Evolutionary conservation across 2,113 vertebrate genomes (phyloP), one percentile per base, ranked within the genome.

Genomic region (Trogon melanurus): DNA sequence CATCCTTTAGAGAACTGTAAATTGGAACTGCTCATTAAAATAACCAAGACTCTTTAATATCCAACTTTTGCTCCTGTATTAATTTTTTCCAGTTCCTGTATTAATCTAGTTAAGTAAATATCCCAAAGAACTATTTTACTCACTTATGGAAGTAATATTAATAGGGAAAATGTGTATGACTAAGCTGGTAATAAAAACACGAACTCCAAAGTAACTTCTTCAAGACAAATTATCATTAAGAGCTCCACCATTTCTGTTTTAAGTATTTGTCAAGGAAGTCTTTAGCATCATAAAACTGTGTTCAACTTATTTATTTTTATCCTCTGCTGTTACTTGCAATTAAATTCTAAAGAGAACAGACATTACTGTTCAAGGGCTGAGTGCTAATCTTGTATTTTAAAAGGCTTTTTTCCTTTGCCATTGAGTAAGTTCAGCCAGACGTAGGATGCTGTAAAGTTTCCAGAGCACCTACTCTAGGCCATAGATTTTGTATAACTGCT

Each of bases 271-370:
- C 67, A 89, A 88, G 81, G 81, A 82, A 93, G 81, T 36, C 41
- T 96, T 95, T 72, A 92, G 80, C 81, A 58, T 84, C 74, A 48
- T 89, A 58, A 86, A 91, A 84, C 58, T 87, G 83, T 84, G 38
- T 79, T 95, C 57, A 94, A 85, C 71, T 87, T 94, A 93, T 93
- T 93, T 96, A 78, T 91, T 94, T 96, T 89, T 92, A 96, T 83
- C 54, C n/a, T 90, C 44, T 91, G 60, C 72, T 93, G 57, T 85
- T 89, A 90, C 80, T 81, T 95, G 81, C 54, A 88, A 69, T 86
- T 95, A 91, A 83, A 79, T 76, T 86, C 89, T 89, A 78, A 93
- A 89, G 79, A 84, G 85, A 93, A 86, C 82, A 94, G 85, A 89
- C n/a, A 0, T 91, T 89, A 60, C 65, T 61, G 69, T 71, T 92